Percentiles rank a stretch among this genome's conserved stretches.
These are phyloP conservation scores for Limosa lapponica DNA, from an alignment of 2,797 vertebrate genomes.

Conservation along the genomic window DNA sequence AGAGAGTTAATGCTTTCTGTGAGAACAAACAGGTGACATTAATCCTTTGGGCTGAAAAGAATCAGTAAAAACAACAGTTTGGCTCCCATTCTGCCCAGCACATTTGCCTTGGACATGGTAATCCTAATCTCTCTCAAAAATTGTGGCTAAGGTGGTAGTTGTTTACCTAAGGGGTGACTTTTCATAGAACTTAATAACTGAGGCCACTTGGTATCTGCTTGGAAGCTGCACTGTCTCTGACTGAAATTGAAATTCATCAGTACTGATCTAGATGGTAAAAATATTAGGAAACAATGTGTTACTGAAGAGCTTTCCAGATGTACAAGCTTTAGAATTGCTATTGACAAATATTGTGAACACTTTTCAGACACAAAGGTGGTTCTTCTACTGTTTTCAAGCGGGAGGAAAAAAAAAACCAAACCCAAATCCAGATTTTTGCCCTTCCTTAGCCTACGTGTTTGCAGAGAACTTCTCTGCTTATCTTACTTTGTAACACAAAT, in stretches of 20 bases:
- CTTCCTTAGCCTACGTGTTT: background rate
- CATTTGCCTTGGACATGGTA: conserved; percentile 2
- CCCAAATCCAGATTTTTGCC: background rate
- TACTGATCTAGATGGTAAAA: conserved; percentile 68
- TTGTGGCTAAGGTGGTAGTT: background rate
- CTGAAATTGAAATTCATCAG: conserved; percentile 69
- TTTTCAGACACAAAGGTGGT: conserved; percentile 36
- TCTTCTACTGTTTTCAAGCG: background rate
- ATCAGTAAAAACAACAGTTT: background rate
- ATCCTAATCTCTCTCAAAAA: conserved; percentile 41
- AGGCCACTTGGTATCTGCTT: conserved; percentile 34
- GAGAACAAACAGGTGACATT: background rate
- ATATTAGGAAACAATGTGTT: conserved; percentile 72
- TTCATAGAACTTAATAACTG: conserved; percentile 8
- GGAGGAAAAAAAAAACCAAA: background rate
- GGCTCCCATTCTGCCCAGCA: background rate
- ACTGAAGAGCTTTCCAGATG: conserved; percentile 68
- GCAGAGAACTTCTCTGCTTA: background rate
- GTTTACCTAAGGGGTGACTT: conserved; percentile 46
- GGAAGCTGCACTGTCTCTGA: conserved; percentile 21
- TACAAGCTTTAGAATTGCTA: conserved; percentile 58
- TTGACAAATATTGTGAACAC: conserved; percentile 62
- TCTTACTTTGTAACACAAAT: background rate
- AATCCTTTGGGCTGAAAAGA: background rate
- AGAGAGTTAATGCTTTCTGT: background rate